Evolutionary conservation across 2,888 invertebrate species (phyloP).

Genomic region (Synanthedon andrenaeformis): DNA sequence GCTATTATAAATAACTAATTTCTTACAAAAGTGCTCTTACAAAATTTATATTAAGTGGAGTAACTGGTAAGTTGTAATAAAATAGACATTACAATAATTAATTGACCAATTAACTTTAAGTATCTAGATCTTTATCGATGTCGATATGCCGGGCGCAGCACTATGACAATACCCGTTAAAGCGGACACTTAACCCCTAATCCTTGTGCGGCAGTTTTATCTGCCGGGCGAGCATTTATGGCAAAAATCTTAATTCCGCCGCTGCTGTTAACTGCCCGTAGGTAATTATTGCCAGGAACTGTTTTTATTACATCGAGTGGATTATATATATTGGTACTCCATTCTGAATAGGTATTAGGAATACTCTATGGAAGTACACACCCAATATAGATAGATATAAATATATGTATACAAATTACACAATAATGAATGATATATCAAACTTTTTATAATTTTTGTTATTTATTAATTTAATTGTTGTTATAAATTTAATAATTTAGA

Average conservation of each 20-base stretch:
- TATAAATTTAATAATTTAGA: too few relatives aligned
- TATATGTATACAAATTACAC: too few relatives aligned
- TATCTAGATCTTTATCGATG: not conserved
- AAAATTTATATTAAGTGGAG: too few relatives aligned
- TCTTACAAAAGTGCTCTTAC: too few relatives aligned
- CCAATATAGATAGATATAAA: too few relatives aligned
- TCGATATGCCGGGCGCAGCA: slow-evolving; percentile 13
- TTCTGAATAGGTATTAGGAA: not conserved
- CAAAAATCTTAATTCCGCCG: slow-evolving; percentile 66
- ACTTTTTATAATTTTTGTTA: too few relatives aligned
- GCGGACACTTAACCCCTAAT: slow-evolving; percentile 70
- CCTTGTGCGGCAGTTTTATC: slow-evolving; percentile 58
- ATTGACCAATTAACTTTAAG: not conserved
- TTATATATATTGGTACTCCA: slow-evolving; percentile 1
- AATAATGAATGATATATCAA: too few relatives aligned
- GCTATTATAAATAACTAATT: too few relatives aligned
- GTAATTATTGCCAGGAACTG: slow-evolving; percentile 62
- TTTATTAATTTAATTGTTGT: too few relatives aligned
- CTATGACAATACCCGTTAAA: slow-evolving; percentile 58
- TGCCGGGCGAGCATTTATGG: slow-evolving; percentile 57
- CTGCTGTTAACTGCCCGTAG: slow-evolving; percentile 65
- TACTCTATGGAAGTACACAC: too few relatives aligned
- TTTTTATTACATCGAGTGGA: slow-evolving; percentile 51
- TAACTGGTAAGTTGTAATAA: not conserved
- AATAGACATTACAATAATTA: not conserved